These are phyloP conservation scores for Orthonevra nobilis DNA, from an alignment of 2,888 invertebrate species.

Conservation along the genomic window DNA sequence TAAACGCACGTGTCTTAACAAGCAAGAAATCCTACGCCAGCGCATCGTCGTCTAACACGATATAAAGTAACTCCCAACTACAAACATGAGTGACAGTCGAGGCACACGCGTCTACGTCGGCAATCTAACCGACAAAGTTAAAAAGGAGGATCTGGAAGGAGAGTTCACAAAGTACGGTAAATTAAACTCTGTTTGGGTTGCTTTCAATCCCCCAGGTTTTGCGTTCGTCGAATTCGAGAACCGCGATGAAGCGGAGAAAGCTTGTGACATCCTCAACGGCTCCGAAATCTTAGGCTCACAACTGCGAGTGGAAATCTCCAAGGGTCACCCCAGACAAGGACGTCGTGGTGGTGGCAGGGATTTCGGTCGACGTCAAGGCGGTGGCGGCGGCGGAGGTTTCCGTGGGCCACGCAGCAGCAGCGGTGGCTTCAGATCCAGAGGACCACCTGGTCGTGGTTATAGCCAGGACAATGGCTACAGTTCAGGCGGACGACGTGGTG, in stretches of 20 bases:
- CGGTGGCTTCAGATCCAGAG: constrained; percentile 81
- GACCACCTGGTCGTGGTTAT: constrained; percentile 76
- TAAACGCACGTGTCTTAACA: constrained; percentile 24
- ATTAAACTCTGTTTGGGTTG: constrained; percentile 94
- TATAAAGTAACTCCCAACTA: constrained; percentile 50
- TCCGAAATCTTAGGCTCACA: constrained; percentile 93
- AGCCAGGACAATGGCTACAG: constrained; percentile 65
- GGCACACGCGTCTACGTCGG: constrained; percentile 94
- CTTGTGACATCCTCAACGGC: constrained; percentile 91
- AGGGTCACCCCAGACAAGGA: constrained; percentile 88
- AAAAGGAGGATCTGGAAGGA: constrained; percentile 94
- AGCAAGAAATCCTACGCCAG: constrained; percentile 27
- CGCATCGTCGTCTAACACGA: constrained; percentile 27
- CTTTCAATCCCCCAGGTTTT: constrained; percentile 96
- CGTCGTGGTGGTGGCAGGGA: constrained; percentile 81
- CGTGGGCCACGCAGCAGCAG: constrained; percentile 80
- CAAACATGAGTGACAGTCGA: constrained; percentile 79
- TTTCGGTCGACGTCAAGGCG: constrained; percentile 80
- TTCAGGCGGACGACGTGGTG: constrained; percentile 67
- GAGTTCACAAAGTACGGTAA: constrained; percentile 96
- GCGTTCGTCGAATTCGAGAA: constrained; percentile 96
- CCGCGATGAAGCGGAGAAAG: constrained; percentile 93
- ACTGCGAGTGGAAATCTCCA: constrained; percentile 92
- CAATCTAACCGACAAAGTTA: constrained; percentile 92
- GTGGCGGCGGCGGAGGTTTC: constrained; percentile 81